A percentile compares a stretch with the other conserved stretches of the same genome.
Evolutionary conservation across 53 echinoderm and acorn worm species (phyloP).

Genomic region (Luidia sarsii): DNA sequence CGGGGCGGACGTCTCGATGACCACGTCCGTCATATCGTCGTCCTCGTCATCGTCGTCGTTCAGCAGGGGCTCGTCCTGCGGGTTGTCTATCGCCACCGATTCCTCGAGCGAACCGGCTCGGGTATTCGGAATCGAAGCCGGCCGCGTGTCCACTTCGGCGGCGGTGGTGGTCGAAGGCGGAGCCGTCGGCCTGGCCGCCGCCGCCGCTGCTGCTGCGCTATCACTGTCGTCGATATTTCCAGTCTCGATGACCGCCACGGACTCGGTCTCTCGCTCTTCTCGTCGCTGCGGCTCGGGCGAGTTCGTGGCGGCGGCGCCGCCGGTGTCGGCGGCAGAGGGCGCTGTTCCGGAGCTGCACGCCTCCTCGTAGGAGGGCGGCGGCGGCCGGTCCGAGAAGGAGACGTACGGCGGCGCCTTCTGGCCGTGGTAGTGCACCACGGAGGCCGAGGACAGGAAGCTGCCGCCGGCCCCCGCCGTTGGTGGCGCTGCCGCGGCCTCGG

Average conservation of each 20-base stretch:
- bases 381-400: constrained; percentile 27
- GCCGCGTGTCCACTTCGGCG: background rate
- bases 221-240: background rate
- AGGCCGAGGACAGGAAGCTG: constrained; percentile 14
- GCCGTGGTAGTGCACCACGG: constrained; percentile 22
- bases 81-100: constrained; percentile 27
- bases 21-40: constrained; percentile 18
- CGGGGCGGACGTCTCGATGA: constrained; percentile 8
- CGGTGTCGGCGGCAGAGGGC: background rate
- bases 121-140: background rate
- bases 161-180: too few relatives aligned
- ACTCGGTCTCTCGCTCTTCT: background rate
- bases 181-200: background rate
- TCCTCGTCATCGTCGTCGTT: constrained; percentile 31
- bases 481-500: background rate
- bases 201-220: background rate
- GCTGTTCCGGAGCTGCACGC: constrained; percentile 43
- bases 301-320: background rate
- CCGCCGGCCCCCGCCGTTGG: too few relatives aligned
- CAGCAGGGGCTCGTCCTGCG: constrained; percentile 42
- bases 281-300: too few relatives aligned
- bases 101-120: background rate
- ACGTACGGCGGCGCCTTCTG: constrained; percentile 36
- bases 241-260: constrained; percentile 14
- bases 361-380: constrained; percentile 65